These are phyloP conservation scores for Phyllotreta striolata DNA, from an alignment of 2,888 invertebrate species.

Conservation along the genomic window DNA sequence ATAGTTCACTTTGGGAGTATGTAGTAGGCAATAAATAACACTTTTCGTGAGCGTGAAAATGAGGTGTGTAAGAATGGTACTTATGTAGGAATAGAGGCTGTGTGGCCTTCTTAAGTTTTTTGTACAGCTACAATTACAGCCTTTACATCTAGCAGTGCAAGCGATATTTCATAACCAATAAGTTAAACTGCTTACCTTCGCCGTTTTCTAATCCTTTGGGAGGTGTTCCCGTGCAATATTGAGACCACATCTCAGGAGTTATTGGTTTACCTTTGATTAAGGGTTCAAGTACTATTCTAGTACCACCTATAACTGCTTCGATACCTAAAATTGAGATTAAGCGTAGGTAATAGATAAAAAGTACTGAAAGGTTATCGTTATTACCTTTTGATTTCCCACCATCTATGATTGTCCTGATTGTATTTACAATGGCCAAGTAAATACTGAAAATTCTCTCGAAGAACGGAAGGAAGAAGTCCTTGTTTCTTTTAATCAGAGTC, in stretches of 20 bases:
- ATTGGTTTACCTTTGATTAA: slow-evolving; percentile 2
- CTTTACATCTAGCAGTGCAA: too few relatives aligned
- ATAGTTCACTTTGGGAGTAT: too few relatives aligned
- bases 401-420: slow-evolving; percentile 29
- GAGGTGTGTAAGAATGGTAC: too few relatives aligned
- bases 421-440: slow-evolving; percentile 34
- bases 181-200: too few relatives aligned
- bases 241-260: not conserved
- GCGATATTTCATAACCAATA: too few relatives aligned
- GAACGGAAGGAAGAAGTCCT: slow-evolving; percentile 41
- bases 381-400: slow-evolving; percentile 34
- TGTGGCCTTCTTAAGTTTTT: too few relatives aligned
- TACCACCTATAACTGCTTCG: slow-evolving; percentile 14
- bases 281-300: slow-evolving; percentile 14
- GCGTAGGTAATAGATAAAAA: not conserved
- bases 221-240: too few relatives aligned
- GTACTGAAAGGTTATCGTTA: not conserved
- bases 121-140: too few relatives aligned
- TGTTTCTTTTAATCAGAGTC: slow-evolving; percentile 28
- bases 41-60: too few relatives aligned
- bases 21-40: too few relatives aligned
- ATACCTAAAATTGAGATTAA: slow-evolving; percentile 16
- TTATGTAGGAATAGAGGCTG: too few relatives aligned
- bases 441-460: slow-evolving; percentile 34
- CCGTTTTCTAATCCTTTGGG: too few relatives aligned